Percentiles rank a stretch among this genome's conserved stretches.
phyloP scores from a whole-genome alignment of 2,888 invertebrate species.

The Patella pellucida region DNA sequence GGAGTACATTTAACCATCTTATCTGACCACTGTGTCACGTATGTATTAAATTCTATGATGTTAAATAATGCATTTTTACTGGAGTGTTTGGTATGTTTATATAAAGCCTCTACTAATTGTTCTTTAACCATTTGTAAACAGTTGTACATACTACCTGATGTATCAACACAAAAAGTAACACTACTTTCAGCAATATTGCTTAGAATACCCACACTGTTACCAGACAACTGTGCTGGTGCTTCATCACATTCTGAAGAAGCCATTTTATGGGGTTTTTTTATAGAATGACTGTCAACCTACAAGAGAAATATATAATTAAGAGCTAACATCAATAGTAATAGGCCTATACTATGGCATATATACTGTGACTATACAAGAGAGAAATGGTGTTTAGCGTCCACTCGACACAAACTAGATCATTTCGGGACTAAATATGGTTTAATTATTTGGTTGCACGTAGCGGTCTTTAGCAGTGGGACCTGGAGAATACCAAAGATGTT shows the following conservation, averaged over 20 bases:
- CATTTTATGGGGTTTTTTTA: too few relatives aligned
- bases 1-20: slow-evolving; percentile 68
- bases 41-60: slow-evolving; percentile 68
- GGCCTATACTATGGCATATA: too few relatives aligned
- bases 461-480: too few relatives aligned
- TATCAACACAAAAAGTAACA: slow-evolving; percentile 70
- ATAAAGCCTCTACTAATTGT: slow-evolving; percentile 64
- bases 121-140: slow-evolving; percentile 66
- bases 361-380: too few relatives aligned
- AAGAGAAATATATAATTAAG: too few relatives aligned
- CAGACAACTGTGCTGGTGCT: neutral
- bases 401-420: too few relatives aligned
- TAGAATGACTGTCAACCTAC: too few relatives aligned
- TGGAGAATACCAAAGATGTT: too few relatives aligned
- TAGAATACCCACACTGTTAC: slow-evolving; percentile 60
- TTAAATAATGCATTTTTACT: slow-evolving; percentile 60
- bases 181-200: slow-evolving; percentile 63
- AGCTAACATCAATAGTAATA: too few relatives aligned
- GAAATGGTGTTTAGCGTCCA: too few relatives aligned
- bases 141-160: slow-evolving; percentile 70
- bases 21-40: slow-evolving; percentile 69
- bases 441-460: too few relatives aligned
- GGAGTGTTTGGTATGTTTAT: slow-evolving; percentile 52
- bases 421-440: too few relatives aligned
- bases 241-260: neutral